Evolutionary conservation across 2,113 vertebrate species (phyloP).

Genomic region (Gracilinanus agilis): DNA sequence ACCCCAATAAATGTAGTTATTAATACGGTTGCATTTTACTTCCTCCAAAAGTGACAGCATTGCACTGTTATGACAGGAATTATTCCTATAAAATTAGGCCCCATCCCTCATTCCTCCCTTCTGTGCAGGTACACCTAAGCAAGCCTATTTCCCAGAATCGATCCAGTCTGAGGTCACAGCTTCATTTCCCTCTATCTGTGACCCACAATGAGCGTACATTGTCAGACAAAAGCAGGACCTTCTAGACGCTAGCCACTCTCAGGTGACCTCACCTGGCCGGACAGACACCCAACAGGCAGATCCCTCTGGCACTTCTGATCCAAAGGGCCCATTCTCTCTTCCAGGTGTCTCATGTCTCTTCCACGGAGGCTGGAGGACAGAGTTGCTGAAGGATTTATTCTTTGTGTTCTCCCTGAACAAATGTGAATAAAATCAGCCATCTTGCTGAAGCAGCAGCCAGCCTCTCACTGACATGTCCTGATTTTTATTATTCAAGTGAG

Average conservation of each 20-base stretch:
- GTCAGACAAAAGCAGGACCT: conserved; percentile 38
- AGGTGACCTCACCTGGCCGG: conserved; percentile 47
- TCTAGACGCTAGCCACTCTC: conserved; percentile 40
- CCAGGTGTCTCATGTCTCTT: conserved; percentile 80
- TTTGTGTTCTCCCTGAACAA: conserved; percentile 88
- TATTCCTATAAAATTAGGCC: conserved; percentile 57
- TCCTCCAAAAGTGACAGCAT: conserved; percentile 50
- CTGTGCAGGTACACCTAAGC: conserved; percentile 48
- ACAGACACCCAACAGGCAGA: conserved; percentile 66
- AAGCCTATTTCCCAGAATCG: conserved; percentile 17
- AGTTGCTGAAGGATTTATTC: conserved; percentile 77
- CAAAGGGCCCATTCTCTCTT: conserved; percentile 74
- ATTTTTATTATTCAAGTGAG: conserved; percentile 88
- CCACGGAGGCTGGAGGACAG: conserved; percentile 78
- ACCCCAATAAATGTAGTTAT: conserved; percentile 43
- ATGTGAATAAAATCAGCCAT: conserved; percentile 84
- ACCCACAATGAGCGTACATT: background rate
- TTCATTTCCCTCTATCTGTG: conserved; percentile 58
- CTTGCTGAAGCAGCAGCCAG: conserved; percentile 82
- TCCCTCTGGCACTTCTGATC: conserved; percentile 75
- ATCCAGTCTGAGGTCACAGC: conserved; percentile 61
- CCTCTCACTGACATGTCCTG: conserved; percentile 84
- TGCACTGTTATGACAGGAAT: conserved; percentile 22
- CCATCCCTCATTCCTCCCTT: conserved; percentile 52
- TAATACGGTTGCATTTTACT: conserved; percentile 41